Evolutionary conservation across 1,140 invertebrate species (phyloP).

Genomic region (Ceratina australensis): DNA sequence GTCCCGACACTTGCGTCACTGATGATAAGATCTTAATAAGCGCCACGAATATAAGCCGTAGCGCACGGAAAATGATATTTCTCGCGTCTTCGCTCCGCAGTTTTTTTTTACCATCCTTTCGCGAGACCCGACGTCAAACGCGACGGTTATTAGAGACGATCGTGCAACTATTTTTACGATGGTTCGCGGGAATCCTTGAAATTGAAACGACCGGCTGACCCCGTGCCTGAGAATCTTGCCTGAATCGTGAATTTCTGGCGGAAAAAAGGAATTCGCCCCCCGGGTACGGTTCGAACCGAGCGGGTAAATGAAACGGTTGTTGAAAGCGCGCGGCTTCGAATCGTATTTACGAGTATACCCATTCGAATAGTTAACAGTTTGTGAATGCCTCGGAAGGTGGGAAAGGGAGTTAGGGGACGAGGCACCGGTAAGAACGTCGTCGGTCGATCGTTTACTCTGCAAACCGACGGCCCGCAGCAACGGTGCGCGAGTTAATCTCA

Average conservation of each 20-base stretch:
- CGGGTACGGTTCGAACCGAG: background rate
- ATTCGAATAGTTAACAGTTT: slow-evolving; percentile 6
- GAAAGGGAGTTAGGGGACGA: background rate
- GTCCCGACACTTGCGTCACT: slow-evolving; percentile 46
- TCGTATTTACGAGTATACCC: slow-evolving; percentile 1
- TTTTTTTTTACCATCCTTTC: no score
- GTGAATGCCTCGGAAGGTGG: background rate
- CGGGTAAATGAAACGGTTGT: background rate
- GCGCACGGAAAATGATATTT: slow-evolving; percentile 38
- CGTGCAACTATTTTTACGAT: no score
- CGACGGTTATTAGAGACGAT: no score
- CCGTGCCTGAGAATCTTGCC: no score
- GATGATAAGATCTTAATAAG: slow-evolving; percentile 60
- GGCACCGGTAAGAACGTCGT: slow-evolving; percentile 16
- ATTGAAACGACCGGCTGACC: no score
- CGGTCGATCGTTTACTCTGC: slow-evolving; percentile 24
- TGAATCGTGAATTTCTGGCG: no score
- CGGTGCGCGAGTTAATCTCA: slow-evolving; percentile 27
- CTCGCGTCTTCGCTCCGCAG: no score
- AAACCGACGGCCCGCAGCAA: slow-evolving; percentile 4
- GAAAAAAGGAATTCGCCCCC: no score
- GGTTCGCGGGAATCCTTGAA: no score
- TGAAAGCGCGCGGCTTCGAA: slow-evolving; percentile 4
- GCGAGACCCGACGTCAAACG: no score
- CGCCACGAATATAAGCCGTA: slow-evolving; percentile 13